Base-by-base conservation (phyloP, 35 echinoderm and acorn worm genomes). In the Eucidaris tribuloides region DNA sequence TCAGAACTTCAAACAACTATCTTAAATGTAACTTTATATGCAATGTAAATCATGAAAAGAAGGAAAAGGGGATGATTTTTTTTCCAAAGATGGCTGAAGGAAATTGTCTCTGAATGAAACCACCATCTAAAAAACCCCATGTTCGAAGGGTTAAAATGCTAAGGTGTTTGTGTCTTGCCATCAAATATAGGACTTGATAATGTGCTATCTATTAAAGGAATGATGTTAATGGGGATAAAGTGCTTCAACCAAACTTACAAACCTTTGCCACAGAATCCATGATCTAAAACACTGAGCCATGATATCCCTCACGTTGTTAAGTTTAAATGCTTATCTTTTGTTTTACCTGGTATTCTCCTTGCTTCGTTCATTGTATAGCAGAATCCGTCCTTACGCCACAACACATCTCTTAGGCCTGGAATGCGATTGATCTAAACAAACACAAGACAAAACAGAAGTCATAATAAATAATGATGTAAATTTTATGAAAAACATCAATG, bases 331-430 rank as follows among this genome's bases (percentile, higher is more conserved):
- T 66, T 1, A 14, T 68, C 46, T 19, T 40, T 42, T 22, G 17
- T 29, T 83, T 83, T 63, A 98, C 95, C 80, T 71, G 90, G 95
- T 6, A 98, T 86, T 52, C 83, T 86, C 33, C 86, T 76, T 15
- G 90, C 95, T 78, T 92, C 84, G 86, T 92, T 93, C 70, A 86
- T 89, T 42, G 90, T 88, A 43, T 93, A 71, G 58, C 95, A 98
- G 45, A 98, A 90, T 7, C 71, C 91, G 84, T 98, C 95, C 50
- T 98, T 98, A 42, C 83, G 79, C 95, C 95, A 93, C 42, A 98
- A 79, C 20, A 89, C 50, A 59, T 98, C 83, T 62, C 90, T 85
- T 42, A 98, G 86, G 44, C 95, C 95, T 24, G 90, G 82, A 30
- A 98, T 90, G 58, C 87, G 83, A 80, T 90, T 98, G 29, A 98